These are phyloP conservation scores for Epinotia demarniana DNA, from an alignment of 2,888 invertebrate genomes.

Conservation along the genomic window DNA sequence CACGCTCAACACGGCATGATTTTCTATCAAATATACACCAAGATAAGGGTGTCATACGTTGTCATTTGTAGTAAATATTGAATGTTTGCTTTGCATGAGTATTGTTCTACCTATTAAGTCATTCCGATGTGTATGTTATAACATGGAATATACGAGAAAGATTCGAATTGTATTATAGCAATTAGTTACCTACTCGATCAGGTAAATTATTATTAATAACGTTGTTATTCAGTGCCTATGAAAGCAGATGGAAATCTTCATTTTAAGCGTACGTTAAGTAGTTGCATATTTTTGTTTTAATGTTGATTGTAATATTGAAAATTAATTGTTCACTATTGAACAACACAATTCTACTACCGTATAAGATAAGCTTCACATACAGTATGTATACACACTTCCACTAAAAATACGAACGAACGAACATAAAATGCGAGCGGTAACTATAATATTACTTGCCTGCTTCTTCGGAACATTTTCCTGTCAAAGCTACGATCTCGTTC, in stretches of 20 bases:
- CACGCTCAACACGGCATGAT: neutral
- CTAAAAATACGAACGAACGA: constrained; percentile 21
- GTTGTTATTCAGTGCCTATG: too few species aligned
- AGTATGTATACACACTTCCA: neutral
- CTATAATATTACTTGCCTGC: constrained; percentile 16
- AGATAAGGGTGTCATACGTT: neutral
- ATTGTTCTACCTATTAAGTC: neutral
- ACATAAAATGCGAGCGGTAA: constrained; percentile 18
- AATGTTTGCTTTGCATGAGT: neutral
- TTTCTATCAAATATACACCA: neutral
- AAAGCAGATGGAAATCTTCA: too few species aligned
- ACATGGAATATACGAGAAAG: neutral
- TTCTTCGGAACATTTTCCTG: constrained; percentile 18
- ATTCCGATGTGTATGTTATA: neutral
- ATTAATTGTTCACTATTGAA: constrained; percentile 7
- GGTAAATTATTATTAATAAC: too few species aligned
- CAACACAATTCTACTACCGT: constrained; percentile 3
- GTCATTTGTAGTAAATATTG: neutral
- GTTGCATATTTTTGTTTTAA: neutral
- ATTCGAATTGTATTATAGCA: neutral
- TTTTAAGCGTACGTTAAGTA: too few species aligned
- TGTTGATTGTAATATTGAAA: neutral
- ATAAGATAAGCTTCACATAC: constrained; percentile 10
- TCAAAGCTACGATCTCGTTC: constrained; percentile 33
- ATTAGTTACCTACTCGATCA: too few species aligned